Evolutionary conservation across 1,140 invertebrate species (phyloP), one percentile per base, ranked within the genome.

Genomic region (Caenorhabditis tropicalis): DNA sequence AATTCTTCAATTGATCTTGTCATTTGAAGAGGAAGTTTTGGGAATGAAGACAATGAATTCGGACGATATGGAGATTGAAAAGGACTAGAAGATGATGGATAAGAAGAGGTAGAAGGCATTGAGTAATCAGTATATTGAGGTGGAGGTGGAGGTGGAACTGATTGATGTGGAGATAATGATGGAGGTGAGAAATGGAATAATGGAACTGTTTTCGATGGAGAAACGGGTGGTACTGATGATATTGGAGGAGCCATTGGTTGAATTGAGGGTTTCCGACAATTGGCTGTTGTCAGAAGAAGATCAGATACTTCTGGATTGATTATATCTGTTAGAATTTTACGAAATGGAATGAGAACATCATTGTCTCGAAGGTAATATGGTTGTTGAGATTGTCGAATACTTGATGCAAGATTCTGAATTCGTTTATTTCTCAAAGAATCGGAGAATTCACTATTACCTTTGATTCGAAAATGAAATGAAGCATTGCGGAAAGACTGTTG

Each of bases 1-100:
- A 80, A 74, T 79, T 84, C 83, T 70, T 85, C 84, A 60, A 85
- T 85, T 3, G 79, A 82, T 29, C 70, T 82, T 24, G 84, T 85
- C 43, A 85, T 58, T 33, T 65, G 39, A 2, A 85, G 80, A 39
- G 84, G 84, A 9, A 85, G 7, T 46, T 85, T 85, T 7, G 84
- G 65, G 58, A 65, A 79, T 21, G 46, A 56, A 10, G 39, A 81
- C 2, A 46, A 29, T 10, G 79, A 74, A 46, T 56, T 79, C 1
- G 48, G 83, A 58, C 39, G 83, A 70, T 39, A 60, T 27, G 56
- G 49, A 56, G 70, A 79, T 33, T 39, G 74, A 43, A 48, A 79
- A 19, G 58, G 70, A 81, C 29, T 81, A 24, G 81, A 85, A 56
- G 60, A 79, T 53, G 43, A 49, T 81, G 46, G 84, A 74, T 58